Evolutionary conservation across 1,140 invertebrate species (phyloP), one percentile per base, ranked within the genome.

Genomic region (Bombus confusus): DNA sequence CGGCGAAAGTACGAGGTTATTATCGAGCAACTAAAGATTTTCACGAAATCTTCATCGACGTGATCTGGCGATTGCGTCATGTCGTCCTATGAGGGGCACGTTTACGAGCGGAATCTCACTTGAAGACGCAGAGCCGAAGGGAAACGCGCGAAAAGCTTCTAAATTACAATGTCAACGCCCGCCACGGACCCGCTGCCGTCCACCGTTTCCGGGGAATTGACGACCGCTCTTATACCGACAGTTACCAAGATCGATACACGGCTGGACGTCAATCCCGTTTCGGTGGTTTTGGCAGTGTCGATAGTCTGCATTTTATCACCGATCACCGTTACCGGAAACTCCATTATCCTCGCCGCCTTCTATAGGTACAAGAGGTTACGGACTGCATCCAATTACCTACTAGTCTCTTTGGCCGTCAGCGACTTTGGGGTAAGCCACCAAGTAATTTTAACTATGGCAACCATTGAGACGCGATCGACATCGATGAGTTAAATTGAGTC

Each of bases 401-500:
- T 98, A n/a, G 96, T 97, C 71, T 97, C 97, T 5, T 93, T 98
- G 75, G 97, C 97, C 0, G 95, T 97, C 47, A 97, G 97, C 10
- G 97, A 98, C 93, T 95, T 97, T 31, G 96, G 97, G n/a, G 96
- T 98, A 43, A 94, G 94, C 22, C 6, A 3, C 43, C 1, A 13
- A 57, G 3, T 8, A 68, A 25, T 52, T 80, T 28, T 25, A 52
- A 52, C 47, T 52, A 34, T 13, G 2, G 31, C 8, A 6, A 68
- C 15, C 66, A 10, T 4, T 22, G 34, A 18, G 1, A 8, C 31
- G 8, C 2, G 3, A 66, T 31, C 34, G 9, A 52, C 47, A 52
- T 22, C 22, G 1, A 69, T 39, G 22, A 1, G 8, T 41, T 71
- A 39, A 71, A 39, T 71, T 37, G n/a, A 10, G 3, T n/a, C 4